A percentile compares a stretch with the other conserved stretches of the same genome.
Conservation (phyloP, 1,140 invertebrate species). For the Archegozetes longisetosus region DNA sequence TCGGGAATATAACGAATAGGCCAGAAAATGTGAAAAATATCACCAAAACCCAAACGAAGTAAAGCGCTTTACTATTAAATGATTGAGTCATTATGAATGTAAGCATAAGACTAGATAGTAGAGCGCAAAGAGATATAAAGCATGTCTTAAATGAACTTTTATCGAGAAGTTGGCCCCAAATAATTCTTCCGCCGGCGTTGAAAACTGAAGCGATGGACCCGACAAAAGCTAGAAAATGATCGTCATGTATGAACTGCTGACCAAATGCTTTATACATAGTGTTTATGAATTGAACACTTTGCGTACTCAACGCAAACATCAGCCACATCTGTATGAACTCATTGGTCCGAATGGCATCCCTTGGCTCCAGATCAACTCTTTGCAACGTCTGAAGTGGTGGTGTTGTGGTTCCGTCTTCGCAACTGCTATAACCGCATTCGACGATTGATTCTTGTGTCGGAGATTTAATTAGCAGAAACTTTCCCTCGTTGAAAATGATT, state of each 20-base stretch:
- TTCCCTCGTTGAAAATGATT: slow-evolving; percentile 10
- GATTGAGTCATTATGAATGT: slow-evolving; percentile 9
- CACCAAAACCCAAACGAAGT: slow-evolving; percentile 23
- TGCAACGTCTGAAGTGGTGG: neutral
- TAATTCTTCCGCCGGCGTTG: slow-evolving; percentile 32
- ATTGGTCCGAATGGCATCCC: slow-evolving; percentile 17
- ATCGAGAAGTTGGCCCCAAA: slow-evolving; percentile 34
- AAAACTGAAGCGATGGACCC: slow-evolving; percentile 34
- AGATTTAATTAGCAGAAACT: slow-evolving; percentile 5
- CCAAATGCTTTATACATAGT: slow-evolving; percentile 30
- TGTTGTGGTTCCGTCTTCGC: slow-evolving; percentile 1
- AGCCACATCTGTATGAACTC: slow-evolving; percentile 24
- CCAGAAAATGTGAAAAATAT: slow-evolving; percentile 27
- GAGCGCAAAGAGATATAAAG: neutral
- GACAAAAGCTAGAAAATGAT: slow-evolving; percentile 33
- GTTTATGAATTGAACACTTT: slow-evolving; percentile 30
- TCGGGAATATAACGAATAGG: slow-evolving; percentile 26
- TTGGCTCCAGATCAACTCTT: slow-evolving; percentile 12
- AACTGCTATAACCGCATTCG: slow-evolving; percentile 8
- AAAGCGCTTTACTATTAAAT: slow-evolving; percentile 15
- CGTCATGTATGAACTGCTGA: slow-evolving; percentile 26
- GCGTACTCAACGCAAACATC: slow-evolving; percentile 30
- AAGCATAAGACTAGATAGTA: slow-evolving; percentile 11
- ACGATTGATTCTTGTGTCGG: neutral
- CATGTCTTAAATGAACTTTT: slow-evolving; percentile 28